These are phyloP conservation scores for Tridacna gigas DNA, from an alignment of 2,888 invertebrate genomes.

Conservation along the genomic window DNA sequence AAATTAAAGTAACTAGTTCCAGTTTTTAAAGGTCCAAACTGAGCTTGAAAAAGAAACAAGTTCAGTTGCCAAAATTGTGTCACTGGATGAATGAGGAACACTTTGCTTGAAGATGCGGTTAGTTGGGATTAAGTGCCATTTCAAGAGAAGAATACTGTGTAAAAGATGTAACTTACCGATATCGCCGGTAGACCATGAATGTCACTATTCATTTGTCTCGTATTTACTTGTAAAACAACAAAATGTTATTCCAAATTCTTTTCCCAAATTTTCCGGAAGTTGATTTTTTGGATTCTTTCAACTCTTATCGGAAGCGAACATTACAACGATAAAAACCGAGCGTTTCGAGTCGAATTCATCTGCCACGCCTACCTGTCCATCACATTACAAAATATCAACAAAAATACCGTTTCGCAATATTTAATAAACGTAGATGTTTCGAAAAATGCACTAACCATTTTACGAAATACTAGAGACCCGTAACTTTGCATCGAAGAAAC, in stretches of 20 bases:
- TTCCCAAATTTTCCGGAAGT: constrained; percentile 45
- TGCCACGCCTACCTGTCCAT: constrained; percentile 44
- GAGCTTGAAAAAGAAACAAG: neutral
- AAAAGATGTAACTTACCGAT: constrained; percentile 57
- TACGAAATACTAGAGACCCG: no score
- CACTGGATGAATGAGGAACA: neutral
- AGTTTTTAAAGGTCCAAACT: no score
- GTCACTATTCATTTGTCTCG: constrained; percentile 25
- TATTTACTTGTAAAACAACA: neutral
- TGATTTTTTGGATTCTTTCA: constrained; percentile 15
- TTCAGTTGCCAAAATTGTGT: constrained; percentile 19
- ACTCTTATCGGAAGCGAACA: constrained; percentile 1
- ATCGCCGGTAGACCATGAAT: constrained; percentile 72
- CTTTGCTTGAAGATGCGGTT: no score
- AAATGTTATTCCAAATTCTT: neutral
- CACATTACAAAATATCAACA: constrained; percentile 40
- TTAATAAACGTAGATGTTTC: neutral
- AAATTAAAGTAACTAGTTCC: no score
- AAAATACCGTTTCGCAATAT: constrained; percentile 12
- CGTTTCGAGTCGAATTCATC: neutral
- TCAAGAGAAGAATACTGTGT: no score
- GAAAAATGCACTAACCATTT: no score
- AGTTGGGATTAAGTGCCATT: no score
- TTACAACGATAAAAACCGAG: constrained; percentile 10
- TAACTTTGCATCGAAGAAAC: no score